Conservation (phyloP, 2,113 vertebrate species). For the Nibea coibor region DNA sequence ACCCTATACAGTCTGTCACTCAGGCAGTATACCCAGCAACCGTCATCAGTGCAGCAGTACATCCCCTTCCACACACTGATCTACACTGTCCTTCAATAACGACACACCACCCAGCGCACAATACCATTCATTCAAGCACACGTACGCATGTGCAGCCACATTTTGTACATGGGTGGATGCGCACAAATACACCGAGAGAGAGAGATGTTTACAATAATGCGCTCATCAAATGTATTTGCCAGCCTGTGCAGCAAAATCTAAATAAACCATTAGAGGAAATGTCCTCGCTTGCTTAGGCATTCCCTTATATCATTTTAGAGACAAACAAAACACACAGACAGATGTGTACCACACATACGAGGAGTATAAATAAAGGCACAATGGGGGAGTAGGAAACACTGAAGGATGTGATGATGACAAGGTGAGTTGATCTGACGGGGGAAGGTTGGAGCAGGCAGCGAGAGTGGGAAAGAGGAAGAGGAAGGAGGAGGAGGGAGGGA, state of each 20-base stretch:
- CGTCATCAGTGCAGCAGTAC: constrained; percentile 1
- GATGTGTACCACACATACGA: background rate
- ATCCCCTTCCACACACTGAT: background rate
- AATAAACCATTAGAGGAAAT: background rate
- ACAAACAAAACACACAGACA: constrained; percentile 12
- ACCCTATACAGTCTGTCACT: constrained; percentile 3
- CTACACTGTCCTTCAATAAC: background rate
- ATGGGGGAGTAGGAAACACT: background rate
- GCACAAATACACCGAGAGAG: background rate
- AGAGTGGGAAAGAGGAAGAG: background rate
- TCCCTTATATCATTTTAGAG: background rate
- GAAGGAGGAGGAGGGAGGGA: background rate
- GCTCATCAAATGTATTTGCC: background rate
- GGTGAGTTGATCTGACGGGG: background rate
- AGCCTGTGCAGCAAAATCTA: background rate
- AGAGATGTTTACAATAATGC: background rate
- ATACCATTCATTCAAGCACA: background rate
- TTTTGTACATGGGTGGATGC: background rate
- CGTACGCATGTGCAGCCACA: background rate
- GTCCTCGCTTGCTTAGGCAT: background rate
- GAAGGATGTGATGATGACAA: constrained; percentile 1
- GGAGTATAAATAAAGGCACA: constrained; percentile 20
- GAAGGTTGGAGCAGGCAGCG: background rate
- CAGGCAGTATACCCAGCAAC: constrained; percentile 7
- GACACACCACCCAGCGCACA: background rate